phyloP scores from a whole-genome alignment of 2,888 invertebrate genomes.

The Sericinus montela region DNA sequence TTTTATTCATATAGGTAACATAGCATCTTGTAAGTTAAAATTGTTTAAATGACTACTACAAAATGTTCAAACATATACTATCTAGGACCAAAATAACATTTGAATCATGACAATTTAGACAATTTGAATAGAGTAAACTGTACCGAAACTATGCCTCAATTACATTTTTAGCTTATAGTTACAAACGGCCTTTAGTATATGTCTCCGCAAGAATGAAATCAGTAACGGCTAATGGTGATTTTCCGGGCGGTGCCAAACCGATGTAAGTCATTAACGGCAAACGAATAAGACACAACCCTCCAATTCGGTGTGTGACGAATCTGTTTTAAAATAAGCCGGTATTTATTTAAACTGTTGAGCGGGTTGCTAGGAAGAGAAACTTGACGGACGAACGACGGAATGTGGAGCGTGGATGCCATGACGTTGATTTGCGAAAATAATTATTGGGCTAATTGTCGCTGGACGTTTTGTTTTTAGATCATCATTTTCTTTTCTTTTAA shows the following conservation, averaged over 20 bases:
- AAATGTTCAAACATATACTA: too few relatives aligned
- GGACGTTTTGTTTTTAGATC: conserved; percentile 17
- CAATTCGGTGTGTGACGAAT: conserved; percentile 26
- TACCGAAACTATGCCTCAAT: too few relatives aligned
- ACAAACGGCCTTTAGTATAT: conserved; percentile 45
- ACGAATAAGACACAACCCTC: conserved; percentile 22
- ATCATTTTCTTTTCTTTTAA: conserved; percentile 1
- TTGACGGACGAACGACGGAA: conserved; percentile 34
- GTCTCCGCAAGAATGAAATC: conserved; percentile 39
- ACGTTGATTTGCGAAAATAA: conserved; percentile 34
- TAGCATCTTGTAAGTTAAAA: too few relatives aligned
- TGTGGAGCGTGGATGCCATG: conserved; percentile 33
- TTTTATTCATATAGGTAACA: too few relatives aligned
- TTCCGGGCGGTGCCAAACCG: conserved; percentile 30
- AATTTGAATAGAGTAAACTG: too few relatives aligned
- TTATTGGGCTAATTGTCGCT: conserved; percentile 27
- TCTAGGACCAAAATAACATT: too few relatives aligned
- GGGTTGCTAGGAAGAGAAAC: conserved; percentile 35
- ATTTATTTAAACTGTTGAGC: conserved; percentile 32
- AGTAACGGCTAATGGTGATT: conserved; percentile 31
- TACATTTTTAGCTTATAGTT: conserved; percentile 52
- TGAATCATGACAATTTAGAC: too few relatives aligned
- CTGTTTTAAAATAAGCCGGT: conserved; percentile 38
- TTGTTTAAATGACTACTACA: too few relatives aligned
- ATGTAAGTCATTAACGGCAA: conserved; percentile 31